Percentiles rank a stretch among this genome's conserved stretches.
phyloP scores from a whole-genome alignment of 2,888 invertebrate species.

The Monoplex corrugatus region DNA sequence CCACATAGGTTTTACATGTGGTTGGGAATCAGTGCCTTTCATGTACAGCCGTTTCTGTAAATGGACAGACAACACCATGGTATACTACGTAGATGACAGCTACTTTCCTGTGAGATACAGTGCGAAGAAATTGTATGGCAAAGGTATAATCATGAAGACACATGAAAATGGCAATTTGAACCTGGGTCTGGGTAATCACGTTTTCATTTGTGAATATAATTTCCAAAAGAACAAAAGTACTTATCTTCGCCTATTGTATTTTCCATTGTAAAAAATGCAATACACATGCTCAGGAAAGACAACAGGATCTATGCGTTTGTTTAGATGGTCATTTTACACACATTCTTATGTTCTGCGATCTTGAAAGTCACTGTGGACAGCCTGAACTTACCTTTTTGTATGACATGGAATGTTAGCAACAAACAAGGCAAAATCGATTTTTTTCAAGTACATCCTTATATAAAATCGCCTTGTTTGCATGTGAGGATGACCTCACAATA shows the following conservation, averaged over 20 bases:
- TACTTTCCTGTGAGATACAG: too few species aligned
- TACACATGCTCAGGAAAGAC: not conserved
- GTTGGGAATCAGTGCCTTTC: not conserved
- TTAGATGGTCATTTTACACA: not conserved
- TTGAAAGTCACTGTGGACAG: not conserved
- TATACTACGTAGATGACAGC: not conserved
- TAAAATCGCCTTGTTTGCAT: not conserved
- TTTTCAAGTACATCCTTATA: too few species aligned
- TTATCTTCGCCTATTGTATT: too few species aligned
- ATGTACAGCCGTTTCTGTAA: not conserved
- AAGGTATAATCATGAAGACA: not conserved
- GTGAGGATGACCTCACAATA: not conserved
- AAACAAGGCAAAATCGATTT: too few species aligned
- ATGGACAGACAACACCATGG: slow-evolving; percentile 20
- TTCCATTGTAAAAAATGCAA: too few species aligned
- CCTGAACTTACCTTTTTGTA: too few species aligned
- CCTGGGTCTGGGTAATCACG: too few species aligned
- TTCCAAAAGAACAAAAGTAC: too few species aligned
- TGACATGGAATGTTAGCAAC: not conserved
- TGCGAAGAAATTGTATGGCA: too few species aligned
- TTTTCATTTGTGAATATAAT: too few species aligned
- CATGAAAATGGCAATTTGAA: not conserved
- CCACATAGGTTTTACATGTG: not conserved
- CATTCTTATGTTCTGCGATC: not conserved
- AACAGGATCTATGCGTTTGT: not conserved